Conservation (phyloP, 2,113 vertebrate genomes). For the Nansenia antarctica region DNA sequence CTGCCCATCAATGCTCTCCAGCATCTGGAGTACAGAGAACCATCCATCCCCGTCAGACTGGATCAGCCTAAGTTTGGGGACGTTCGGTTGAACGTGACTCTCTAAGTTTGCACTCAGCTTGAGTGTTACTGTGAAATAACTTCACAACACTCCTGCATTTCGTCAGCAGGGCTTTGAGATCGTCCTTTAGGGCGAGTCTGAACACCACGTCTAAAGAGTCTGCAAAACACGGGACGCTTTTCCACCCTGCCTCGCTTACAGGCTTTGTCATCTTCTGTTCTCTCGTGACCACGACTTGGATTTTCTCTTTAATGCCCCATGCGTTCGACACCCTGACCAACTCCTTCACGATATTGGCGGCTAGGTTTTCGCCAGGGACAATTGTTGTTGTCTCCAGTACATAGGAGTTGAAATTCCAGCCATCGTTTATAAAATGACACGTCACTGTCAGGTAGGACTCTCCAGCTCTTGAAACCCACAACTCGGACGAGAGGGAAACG, state of each 20-base stretch:
- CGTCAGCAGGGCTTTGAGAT: not conserved
- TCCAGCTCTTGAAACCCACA: conserved; percentile 8
- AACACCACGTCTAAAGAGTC: conserved; percentile 10
- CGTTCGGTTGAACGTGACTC: not conserved
- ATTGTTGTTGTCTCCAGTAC: conserved; percentile 17
- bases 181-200: not conserved
- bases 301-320: conserved; percentile 18
- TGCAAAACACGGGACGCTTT: conserved; percentile 18
- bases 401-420: not conserved
- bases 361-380: not conserved
- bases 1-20: conserved; percentile 8
- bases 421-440: conserved; percentile 13
- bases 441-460: conserved; percentile 10
- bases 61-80: not conserved
- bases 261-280: not conserved
- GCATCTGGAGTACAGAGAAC: conserved; percentile 6
- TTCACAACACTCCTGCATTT: not conserved
- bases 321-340: not conserved
- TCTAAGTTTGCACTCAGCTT: conserved; percentile 6
- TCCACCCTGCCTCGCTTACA: conserved; percentile 13
- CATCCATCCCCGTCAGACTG: conserved; percentile 2
- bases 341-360: not conserved
- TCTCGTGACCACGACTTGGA: conserved; percentile 14
- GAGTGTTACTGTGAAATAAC: conserved; percentile 1
- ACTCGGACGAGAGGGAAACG: conserved; percentile 11